A percentile compares a stretch with the other conserved stretches of the same genome.
These are phyloP conservation scores for Nilaparvata lugens DNA, from an alignment of 1,140 invertebrate species.

Conservation along the genomic window DNA sequence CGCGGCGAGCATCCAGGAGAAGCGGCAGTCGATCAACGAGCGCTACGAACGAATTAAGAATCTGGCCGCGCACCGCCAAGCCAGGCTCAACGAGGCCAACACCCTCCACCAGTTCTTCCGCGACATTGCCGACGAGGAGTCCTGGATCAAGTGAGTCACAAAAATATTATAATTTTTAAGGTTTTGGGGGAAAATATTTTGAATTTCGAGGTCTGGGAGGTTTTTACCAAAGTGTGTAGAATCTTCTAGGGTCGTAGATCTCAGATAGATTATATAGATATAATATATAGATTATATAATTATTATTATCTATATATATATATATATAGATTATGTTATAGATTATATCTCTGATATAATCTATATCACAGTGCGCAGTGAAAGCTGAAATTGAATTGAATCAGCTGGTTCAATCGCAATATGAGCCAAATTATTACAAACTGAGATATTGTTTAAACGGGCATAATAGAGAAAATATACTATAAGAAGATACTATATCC, in stretches of 20 bases:
- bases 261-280: neutral
- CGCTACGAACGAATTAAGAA: slow-evolving; percentile 89
- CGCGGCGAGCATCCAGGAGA: slow-evolving; percentile 84
- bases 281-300: too few relatives aligned
- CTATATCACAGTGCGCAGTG: too few relatives aligned
- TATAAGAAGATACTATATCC: too few relatives aligned
- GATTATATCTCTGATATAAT: too few relatives aligned
- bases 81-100: slow-evolving; percentile 87
- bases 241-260: neutral
- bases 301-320: too few relatives aligned
- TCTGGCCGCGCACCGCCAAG: slow-evolving; percentile 82
- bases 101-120: slow-evolving; percentile 98
- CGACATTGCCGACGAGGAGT: slow-evolving; percentile 98
- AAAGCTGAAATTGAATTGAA: too few relatives aligned
- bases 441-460: too few relatives aligned
- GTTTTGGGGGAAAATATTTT: neutral
- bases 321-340: too few relatives aligned
- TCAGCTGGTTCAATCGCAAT: too few relatives aligned
- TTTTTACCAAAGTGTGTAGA: neutral
- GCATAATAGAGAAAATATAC: too few relatives aligned
- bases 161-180: too few relatives aligned
- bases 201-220: neutral
- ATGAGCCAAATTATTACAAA: too few relatives aligned
- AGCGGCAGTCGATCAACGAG: slow-evolving; percentile 86
- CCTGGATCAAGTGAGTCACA: slow-evolving; percentile 96